A percentile compares a stretch with the other conserved stretches of the same genome.
These are phyloP conservation scores for Pangasius krempfi DNA, from an alignment of 2,797 vertebrate species.

Conservation along the genomic window DNA sequence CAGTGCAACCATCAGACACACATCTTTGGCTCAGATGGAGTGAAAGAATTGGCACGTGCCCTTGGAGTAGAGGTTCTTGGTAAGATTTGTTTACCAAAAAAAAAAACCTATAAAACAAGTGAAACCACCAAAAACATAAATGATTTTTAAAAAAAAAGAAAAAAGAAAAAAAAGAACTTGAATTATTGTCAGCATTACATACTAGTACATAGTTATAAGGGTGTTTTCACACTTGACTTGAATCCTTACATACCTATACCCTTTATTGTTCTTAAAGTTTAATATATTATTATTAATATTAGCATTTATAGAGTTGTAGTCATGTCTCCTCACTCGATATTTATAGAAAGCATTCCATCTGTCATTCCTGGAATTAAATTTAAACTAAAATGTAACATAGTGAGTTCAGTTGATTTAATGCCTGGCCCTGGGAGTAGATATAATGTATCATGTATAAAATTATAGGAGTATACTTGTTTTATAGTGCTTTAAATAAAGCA, in stretches of 20 bases:
- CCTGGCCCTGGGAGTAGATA: not conserved
- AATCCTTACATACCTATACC: not conserved
- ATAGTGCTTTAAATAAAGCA: too few species aligned
- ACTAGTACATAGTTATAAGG: not conserved
- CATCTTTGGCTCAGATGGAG: constrained; percentile 92
- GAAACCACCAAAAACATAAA: not conserved
- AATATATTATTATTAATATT: not conserved
- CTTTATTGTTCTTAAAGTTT: not conserved
- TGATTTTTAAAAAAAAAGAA: not conserved
- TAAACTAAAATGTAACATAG: not conserved
- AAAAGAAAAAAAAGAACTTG: not conserved
- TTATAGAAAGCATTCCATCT: not conserved
- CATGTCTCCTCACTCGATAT: not conserved
- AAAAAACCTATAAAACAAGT: not conserved
- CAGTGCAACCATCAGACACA: constrained; percentile 90
- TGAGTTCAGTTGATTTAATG: not conserved
- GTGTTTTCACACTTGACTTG: not conserved
- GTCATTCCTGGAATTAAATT: not conserved
- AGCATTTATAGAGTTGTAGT: not conserved
- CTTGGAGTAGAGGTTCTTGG: constrained; percentile 85
- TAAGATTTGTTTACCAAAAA: constrained; percentile 58
- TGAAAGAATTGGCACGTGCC: constrained; percentile 79
- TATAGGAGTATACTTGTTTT: too few species aligned
- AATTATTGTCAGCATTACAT: not conserved
- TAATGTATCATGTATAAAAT: too few species aligned